Base-by-base conservation (phyloP, 2,797 vertebrate genomes). In the Paratrypauchen microcephalus region DNA sequence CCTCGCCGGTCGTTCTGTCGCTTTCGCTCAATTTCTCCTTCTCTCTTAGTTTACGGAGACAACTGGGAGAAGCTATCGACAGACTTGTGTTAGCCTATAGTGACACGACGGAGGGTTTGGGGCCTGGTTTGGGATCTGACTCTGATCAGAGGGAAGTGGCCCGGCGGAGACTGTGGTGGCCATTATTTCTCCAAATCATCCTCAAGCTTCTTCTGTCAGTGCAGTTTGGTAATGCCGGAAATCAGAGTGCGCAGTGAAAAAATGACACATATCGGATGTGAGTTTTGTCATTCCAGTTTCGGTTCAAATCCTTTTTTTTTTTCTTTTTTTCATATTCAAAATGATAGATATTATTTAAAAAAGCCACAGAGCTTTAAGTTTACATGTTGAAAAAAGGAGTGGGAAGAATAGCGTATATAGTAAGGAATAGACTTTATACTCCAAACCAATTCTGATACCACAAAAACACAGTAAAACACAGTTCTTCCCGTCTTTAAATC, bases 1-100 rank as follows among this genome's bases (percentile, higher is more conserved):
- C 78, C 55, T 76, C 72, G 76, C 75, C 45, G 47, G 78, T 83
- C 83, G 78, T 76, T 79, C 75, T 82, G 82, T 86, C 86, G 82
- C 84, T 81, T 88, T 84, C 78, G 62, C 75, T 84, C 79, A 77
- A 47, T 69, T 59, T 71, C 80, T 70, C 61, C 41, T 58, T 48
- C 65, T 65, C 59, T 63, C 59, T 79, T 68, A 70, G 68, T 79
- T 84, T 76, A 83, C 77, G 66, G 76, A 82, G 79, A 82, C 71
- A 83, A 71, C 71, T n/a, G 71, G 55, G 75, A 69, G 72, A 71
- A 64, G 60, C 61, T 69, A 73, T 62, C 68, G 28, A 72, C 67
- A 45, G 81, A 71, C 70, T 77, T 61, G 16, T 54, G 28, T 60
- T 59, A 39, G 59, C 32, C 59, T 39, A 9, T 36, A 39, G 59